A percentile compares a stretch with the other conserved stretches of the same genome.
Conservation (phyloP, 2,113 vertebrate species). For the Anthoscopus minutus region DNA sequence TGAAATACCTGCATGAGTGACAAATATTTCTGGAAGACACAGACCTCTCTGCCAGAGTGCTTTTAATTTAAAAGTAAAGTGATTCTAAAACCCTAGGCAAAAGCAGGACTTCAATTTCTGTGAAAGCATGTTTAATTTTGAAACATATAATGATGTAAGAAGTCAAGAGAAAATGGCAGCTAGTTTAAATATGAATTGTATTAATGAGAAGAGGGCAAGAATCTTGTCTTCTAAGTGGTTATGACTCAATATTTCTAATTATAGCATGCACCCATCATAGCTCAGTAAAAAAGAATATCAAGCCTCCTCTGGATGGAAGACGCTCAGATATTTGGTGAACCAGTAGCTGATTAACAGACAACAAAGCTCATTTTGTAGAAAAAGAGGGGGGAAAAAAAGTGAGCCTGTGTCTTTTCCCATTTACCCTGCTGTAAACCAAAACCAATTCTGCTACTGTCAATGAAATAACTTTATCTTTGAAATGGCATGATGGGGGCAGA, state of each 20-base stretch:
- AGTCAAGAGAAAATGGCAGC: slow-evolving; percentile 16
- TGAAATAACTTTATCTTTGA: neutral
- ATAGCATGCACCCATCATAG: neutral
- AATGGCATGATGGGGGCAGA: neutral
- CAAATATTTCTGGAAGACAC: neutral
- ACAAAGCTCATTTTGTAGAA: neutral
- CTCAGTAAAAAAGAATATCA: neutral
- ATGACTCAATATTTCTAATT: slow-evolving; percentile 57
- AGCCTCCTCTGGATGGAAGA: neutral
- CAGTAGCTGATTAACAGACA: neutral
- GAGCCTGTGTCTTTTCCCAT: neutral
- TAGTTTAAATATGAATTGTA: slow-evolving; percentile 62
- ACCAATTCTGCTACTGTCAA: neutral
- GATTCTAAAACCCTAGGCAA: neutral
- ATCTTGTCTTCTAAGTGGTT: slow-evolving; percentile 38
- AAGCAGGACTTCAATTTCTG: neutral
- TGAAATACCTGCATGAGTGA: neutral
- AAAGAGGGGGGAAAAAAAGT: no score
- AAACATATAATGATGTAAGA: neutral
- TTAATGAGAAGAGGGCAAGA: slow-evolving; percentile 39
- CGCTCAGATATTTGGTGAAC: neutral
- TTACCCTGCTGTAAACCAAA: neutral
- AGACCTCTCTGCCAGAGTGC: neutral
- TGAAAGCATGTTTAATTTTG: slow-evolving; percentile 30
- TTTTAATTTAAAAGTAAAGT: neutral